Base-by-base conservation (phyloP, 1,140 invertebrate genomes). In the Holcopasites calliopsidis region DNA sequence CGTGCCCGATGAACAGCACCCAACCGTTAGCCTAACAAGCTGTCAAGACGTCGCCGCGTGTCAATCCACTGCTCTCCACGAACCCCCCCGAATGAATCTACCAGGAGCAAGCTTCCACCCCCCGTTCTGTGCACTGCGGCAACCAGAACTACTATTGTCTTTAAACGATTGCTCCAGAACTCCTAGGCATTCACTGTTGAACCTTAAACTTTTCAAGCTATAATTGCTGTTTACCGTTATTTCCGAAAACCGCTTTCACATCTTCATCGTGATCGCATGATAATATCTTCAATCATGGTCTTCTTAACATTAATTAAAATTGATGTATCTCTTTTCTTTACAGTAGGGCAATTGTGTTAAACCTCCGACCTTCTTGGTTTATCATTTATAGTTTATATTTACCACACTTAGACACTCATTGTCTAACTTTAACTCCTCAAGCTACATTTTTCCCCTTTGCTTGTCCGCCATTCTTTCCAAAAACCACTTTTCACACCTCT, bases 31-130 rank as follows among this genome's bases (percentile, higher is more conserved):
- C 83, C 86, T 89, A 89, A 90, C 88, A 89, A 89, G 88, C 89
- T 90, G 89, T 90, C 89, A 90, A 90, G 89, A 89, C 88, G 88
- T 90, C 89, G 88, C 82, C 87, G 88, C 88, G 85, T 88, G 89
- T 89, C 89, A 90, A 83, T 84, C 73, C 81, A 66, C 50, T 57
- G 80, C 54, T 66, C 82, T 83, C 55, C 62, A 38, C 71, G 74
- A 84, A 79, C 83, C 71, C 75, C n/a, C 75, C n/a, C 76, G 74
- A 78, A 82, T 79, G 73, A 79, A 79, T 76, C 69, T 72, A 80
- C 47, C 47, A 62, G 40, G 40, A 62, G 52, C 55, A 28, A 40
- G 33, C 21, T 44, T 38, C 57, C 23, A 52, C 38, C 71, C 54
- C 54, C 33, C 21, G 2, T 64, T 21, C 47, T 64, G 18, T 8